A percentile compares a stretch with the other conserved stretches of the same genome.
Conservation (phyloP, 2,888 invertebrate genomes). For the Hyles lineata region DNA sequence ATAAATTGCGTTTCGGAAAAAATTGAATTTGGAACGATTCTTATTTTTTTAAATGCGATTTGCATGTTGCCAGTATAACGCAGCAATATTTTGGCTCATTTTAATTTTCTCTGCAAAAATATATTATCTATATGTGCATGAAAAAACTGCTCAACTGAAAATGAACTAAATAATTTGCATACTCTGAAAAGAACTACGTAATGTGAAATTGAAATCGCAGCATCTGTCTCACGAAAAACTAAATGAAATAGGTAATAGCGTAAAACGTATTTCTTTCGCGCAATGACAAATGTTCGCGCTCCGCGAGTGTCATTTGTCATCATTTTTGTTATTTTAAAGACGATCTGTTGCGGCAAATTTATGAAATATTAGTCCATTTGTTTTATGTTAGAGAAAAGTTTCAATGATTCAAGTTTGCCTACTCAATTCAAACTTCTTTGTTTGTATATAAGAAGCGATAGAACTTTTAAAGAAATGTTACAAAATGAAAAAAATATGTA, state of each 20-base stretch:
- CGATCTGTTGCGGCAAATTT: constrained; percentile 24
- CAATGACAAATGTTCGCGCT: constrained; percentile 62
- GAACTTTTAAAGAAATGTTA: background rate
- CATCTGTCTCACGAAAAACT: constrained; percentile 61
- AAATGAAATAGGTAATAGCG: constrained; percentile 56
- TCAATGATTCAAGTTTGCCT: background rate
- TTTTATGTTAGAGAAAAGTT: background rate
- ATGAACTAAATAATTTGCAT: constrained; percentile 36
- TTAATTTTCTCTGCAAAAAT: background rate
- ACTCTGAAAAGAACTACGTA: constrained; percentile 55
- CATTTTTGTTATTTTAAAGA: constrained; percentile 45
- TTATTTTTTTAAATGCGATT: constrained; percentile 30
- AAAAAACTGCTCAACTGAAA: constrained; percentile 28
- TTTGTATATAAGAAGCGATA: background rate
- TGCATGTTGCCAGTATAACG: background rate
- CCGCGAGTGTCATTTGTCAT: constrained; percentile 61
- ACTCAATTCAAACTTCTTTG: background rate
- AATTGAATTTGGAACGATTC: constrained; percentile 46
- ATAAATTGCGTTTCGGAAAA: constrained; percentile 47
- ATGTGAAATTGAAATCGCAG: constrained; percentile 54
- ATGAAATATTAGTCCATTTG: constrained; percentile 28
- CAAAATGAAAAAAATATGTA: background rate
- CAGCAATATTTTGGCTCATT: background rate
- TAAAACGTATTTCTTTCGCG: constrained; percentile 46
- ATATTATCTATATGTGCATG: background rate